Evolutionary conservation across 2,888 invertebrate genomes (phyloP), one percentile per base, ranked within the genome.

Genomic region (Drosophila rubida): DNA sequence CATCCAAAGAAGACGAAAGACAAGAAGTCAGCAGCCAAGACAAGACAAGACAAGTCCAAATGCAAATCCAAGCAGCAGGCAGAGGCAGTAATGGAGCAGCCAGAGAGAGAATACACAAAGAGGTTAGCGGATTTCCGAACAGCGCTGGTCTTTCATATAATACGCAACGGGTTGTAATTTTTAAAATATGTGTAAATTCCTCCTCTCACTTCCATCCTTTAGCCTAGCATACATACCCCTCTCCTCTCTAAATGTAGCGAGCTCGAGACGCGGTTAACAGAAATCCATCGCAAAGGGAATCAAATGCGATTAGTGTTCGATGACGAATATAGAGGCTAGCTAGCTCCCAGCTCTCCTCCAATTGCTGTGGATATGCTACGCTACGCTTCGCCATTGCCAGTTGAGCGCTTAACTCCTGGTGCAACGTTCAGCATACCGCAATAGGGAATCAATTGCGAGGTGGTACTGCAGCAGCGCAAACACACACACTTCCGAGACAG

Each of bases 251-350:
- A 19, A 19, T 6, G 25, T 32, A 46, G 46, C 23, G 59, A 35
- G 23, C 14, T 9, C 22, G 41, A 27, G 14, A 37, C 25, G 6
- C 45, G 51, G 39, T 44, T 50, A 48, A 44, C 22, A 14, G 27
- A 41, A 50, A 78, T 86, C 84, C 84, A 85, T 84, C 84, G 84
- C 84, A 85, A 84, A 81, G 84, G 84, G 84, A 84, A 84, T 76
- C 84, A 85, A 87, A 80, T 73, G 84, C 84, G 84, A 84, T 84
- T 84, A 82, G 81, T 82, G 81, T 82, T 80, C 83, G 73, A 82
- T 71, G 87, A 69, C 75, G 61, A 62, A 50, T 27, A 16, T 13
- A 30, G 53, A 58, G 71, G 74, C 87, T 71, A 67, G 78, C 74
- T 61, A 69, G 61, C 51, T 59, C 32, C 32, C 32, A n/a, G 32